phyloP scores from a whole-genome alignment of 2,888 invertebrate genomes.

The Meandrusa payeni region DNA sequence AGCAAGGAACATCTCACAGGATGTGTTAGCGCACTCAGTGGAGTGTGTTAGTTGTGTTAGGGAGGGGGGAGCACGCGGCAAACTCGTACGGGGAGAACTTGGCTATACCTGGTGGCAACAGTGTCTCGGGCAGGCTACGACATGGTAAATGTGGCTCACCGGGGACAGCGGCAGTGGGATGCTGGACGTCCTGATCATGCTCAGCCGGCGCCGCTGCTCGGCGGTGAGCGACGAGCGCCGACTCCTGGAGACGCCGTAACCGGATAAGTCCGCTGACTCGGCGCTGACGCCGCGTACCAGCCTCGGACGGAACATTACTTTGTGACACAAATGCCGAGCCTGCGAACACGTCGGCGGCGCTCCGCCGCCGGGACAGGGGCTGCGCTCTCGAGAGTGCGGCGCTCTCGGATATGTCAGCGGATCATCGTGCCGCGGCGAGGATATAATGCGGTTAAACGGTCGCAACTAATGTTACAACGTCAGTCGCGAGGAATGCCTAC shows the following conservation, averaged over 20 bases:
- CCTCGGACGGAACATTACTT: slow-evolving; percentile 64
- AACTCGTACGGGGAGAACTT: neutral
- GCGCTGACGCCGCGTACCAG: slow-evolving; percentile 56
- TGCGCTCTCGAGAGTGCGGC: too few relatives aligned
- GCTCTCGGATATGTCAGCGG: too few relatives aligned
- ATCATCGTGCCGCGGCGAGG: too few relatives aligned
- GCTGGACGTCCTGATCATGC: slow-evolving; percentile 62
- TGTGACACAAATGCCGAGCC: too few relatives aligned
- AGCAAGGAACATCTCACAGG: too few relatives aligned
- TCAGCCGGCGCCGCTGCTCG: slow-evolving; percentile 67
- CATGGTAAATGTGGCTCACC: slow-evolving; percentile 81
- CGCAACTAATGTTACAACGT: too few relatives aligned
- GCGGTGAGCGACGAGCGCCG: slow-evolving; percentile 69
- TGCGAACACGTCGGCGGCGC: too few relatives aligned
- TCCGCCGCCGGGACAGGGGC: too few relatives aligned
- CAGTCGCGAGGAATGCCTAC: slow-evolving; percentile 3
- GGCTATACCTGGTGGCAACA: slow-evolving; percentile 19
- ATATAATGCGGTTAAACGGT: too few relatives aligned
- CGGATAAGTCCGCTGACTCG: slow-evolving; percentile 56
- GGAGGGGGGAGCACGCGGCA: too few relatives aligned
- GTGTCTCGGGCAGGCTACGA: slow-evolving; percentile 40
- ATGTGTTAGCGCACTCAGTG: too few relatives aligned
- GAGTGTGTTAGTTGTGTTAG: too few relatives aligned
- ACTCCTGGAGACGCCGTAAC: slow-evolving; percentile 66
- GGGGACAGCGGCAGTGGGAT: slow-evolving; percentile 65